Evolutionary conservation across 2,797 vertebrate genomes (phyloP), one percentile per base, ranked within the genome.

Genomic region (Chaetophractus vellerosus): DNA sequence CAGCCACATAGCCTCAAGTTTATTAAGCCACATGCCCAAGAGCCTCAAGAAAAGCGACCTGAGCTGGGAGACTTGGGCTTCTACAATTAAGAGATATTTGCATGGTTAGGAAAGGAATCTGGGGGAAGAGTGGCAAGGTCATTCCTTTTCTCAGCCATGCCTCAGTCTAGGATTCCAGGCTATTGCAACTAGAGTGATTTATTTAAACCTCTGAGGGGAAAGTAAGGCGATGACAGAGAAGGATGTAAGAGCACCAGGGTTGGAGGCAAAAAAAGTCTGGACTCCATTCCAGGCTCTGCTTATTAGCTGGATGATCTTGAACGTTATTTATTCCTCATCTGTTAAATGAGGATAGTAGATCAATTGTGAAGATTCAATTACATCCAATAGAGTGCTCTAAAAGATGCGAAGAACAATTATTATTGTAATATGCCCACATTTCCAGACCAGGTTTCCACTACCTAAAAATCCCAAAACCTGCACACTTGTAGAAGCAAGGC

Each of bases 391-490:
- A 84, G 31, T 76, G 55, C n/a, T 83, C 33, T n/a, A 26, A 93
- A 78, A 91, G 52, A 48, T 28, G 57, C 48, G 82, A 64, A 45
- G 52, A 24, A 21, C 69, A 55, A 69, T 19, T 28, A 61, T 87
- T 82, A 59, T 24, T 76, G 24, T 45, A 89, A 92, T 85, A 93
- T 66, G 28, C 21, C 72, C 48, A 64, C 24, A 85, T 66, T 84
- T 71, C 61, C 38, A 85, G 24, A 31, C 24, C 69, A 91, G 33
- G 75, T 55, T 88, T 93, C 68, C 66, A 84, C 55, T 93, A 88
- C 74, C 79, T 91, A 85, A 72, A 80, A 88, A 94, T 91, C 23
- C 57, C 41, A 69, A 80, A 6, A 84, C 11, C 33, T 69, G 33
- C 45, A 28, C 5, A 76, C 19, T 66, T 88, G 23, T 26, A 92